Evolutionary conservation across 2,888 invertebrate species (phyloP).

Genomic region (Eupithecia abbreviata): DNA sequence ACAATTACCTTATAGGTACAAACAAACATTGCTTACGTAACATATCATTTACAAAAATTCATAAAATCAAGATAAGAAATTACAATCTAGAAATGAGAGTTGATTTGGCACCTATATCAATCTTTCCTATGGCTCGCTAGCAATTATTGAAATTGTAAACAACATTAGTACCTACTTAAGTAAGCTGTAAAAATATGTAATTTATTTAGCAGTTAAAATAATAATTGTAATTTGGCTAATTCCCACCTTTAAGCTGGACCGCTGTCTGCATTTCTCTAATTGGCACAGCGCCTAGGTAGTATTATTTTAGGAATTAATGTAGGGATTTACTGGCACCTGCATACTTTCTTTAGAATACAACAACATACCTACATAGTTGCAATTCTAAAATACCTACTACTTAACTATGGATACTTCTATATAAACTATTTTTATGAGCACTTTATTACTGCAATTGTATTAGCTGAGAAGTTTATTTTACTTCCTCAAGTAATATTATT

Average conservation of each 20-base stretch:
- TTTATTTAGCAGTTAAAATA: background rate
- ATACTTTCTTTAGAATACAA: background rate
- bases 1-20: background rate
- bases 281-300: conserved; percentile 46
- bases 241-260: conserved; percentile 30
- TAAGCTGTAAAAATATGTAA: background rate
- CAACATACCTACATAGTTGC: background rate
- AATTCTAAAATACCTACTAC: background rate
- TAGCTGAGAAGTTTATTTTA: background rate
- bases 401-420: background rate
- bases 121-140: background rate
- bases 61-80: background rate
- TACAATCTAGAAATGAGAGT: background rate
- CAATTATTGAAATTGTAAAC: background rate
- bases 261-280: conserved; percentile 43
- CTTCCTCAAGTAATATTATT: background rate
- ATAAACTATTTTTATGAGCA: background rate
- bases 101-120: background rate
- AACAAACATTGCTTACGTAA: background rate
- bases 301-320: conserved; percentile 33
- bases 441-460: background rate
- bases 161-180: background rate
- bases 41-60: background rate
- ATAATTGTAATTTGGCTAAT: conserved; percentile 38
- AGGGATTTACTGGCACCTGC: background rate